phyloP scores from a whole-genome alignment of 2,888 invertebrate species.

The Aradus depressus region DNA sequence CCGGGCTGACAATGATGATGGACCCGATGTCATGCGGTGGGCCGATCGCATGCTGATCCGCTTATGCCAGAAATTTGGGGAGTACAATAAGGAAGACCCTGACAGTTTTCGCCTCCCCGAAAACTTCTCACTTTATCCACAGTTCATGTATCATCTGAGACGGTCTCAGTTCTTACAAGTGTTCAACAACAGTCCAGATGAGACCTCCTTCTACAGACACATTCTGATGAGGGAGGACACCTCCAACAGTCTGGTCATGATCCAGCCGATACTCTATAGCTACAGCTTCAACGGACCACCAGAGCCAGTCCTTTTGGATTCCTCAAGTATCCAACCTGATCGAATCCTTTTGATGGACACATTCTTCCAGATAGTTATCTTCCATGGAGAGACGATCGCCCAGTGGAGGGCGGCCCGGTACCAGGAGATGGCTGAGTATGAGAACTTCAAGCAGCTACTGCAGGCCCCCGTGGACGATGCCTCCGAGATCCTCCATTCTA shows the following conservation, averaged over 20 bases:
- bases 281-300: constrained; percentile 97
- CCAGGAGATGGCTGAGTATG: constrained; percentile 94
- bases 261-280: constrained; percentile 96
- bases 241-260: constrained; percentile 96
- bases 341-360: constrained; percentile 98
- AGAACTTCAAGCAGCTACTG: constrained; percentile 89
- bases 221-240: constrained; percentile 96
- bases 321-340: constrained; percentile 94
- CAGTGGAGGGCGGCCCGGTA: constrained; percentile 94
- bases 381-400: constrained; percentile 98
- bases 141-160: constrained; percentile 98
- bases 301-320: constrained; percentile 93
- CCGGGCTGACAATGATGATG: constrained; percentile 87
- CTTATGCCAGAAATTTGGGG: constrained; percentile 98
- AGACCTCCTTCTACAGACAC: constrained; percentile 96
- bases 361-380: constrained; percentile 99
- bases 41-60: constrained; percentile 95
- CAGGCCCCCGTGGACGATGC: constrained; percentile 96
- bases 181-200: constrained; percentile 99
- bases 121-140: constrained; percentile 96
- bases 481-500: constrained; percentile 85
- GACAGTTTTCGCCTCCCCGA: constrained; percentile 90
- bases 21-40: constrained; percentile 96
- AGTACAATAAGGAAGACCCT: constrained; percentile 95
- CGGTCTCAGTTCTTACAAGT: constrained; percentile 98